Evolutionary conservation across 2,888 invertebrate species (phyloP).

Genomic region (Dysmachus trigonus): DNA sequence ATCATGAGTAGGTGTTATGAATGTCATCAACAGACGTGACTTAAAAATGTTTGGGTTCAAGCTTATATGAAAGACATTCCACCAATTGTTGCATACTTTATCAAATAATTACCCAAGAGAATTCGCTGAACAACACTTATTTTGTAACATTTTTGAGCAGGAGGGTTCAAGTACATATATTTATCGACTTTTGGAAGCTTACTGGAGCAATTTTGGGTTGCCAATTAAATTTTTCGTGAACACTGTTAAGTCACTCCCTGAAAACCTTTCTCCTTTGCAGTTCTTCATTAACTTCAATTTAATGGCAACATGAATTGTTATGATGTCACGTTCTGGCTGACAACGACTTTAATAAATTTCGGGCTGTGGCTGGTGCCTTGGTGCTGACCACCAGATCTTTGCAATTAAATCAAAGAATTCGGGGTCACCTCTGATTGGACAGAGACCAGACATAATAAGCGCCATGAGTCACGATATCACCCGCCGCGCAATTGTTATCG

Average conservation of each 20-base stretch:
- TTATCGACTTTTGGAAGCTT: background rate
- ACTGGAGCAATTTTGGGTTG: background rate
- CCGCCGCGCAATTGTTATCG: slow-evolving; percentile 14
- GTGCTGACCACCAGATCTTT: background rate
- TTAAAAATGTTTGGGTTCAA: too few relatives aligned
- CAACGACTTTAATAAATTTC: background rate
- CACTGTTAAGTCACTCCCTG: background rate
- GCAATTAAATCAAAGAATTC: slow-evolving; percentile 6
- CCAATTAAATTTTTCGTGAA: background rate
- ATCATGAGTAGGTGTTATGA: too few relatives aligned
- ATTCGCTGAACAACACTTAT: too few relatives aligned
- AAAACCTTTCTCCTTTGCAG: background rate
- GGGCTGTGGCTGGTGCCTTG: background rate
- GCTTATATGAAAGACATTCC: too few relatives aligned
- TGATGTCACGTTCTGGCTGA: slow-evolving; percentile 3
- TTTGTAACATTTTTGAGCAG: background rate
- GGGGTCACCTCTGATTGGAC: background rate
- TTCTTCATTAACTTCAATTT: background rate
- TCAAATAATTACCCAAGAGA: too few relatives aligned
- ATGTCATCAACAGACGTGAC: too few relatives aligned
- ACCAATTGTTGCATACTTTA: too few relatives aligned
- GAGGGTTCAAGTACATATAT: background rate
- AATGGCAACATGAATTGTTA: background rate
- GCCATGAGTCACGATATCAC: slow-evolving; percentile 17
- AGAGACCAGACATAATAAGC: background rate